These are phyloP conservation scores for Phaonia tiefii DNA, from an alignment of 2,888 invertebrate genomes.

Conservation along the genomic window DNA sequence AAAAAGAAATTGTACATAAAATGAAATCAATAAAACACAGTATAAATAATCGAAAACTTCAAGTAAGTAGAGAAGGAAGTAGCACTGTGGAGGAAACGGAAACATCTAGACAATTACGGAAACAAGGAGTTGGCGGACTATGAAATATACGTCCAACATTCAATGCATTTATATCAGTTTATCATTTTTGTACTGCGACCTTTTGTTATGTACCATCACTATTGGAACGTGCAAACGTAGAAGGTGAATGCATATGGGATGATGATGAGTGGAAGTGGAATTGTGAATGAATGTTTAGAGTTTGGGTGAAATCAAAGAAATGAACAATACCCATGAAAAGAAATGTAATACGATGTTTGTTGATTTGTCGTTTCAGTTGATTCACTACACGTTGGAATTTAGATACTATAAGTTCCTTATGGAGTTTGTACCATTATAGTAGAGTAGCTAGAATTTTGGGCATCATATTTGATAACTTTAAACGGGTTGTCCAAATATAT, in stretches of 20 bases:
- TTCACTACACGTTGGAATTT: too few species aligned
- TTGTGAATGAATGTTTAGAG: neutral
- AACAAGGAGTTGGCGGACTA: constrained; percentile 67
- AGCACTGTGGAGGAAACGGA: constrained; percentile 10
- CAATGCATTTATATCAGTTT: constrained; percentile 76
- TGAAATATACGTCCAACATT: constrained; percentile 72
- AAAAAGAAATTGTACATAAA: constrained; percentile 47
- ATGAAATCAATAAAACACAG: constrained; percentile 51
- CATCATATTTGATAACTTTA: too few species aligned
- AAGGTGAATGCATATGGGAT: too few species aligned
- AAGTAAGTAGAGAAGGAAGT: neutral
- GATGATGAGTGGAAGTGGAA: neutral
- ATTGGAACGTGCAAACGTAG: neutral
- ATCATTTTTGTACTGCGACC: constrained; percentile 75
- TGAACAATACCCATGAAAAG: constrained; percentile 13
- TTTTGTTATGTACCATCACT: constrained; percentile 64
- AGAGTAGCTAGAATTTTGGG: too few species aligned
- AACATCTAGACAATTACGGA: constrained; percentile 14
- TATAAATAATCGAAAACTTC: constrained; percentile 34
- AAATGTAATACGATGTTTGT: neutral
- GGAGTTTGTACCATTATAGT: too few species aligned
- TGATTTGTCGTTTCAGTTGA: too few species aligned
- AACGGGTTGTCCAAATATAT: too few species aligned
- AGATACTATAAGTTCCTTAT: too few species aligned
- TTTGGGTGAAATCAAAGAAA: constrained; percentile 1